Conservation (phyloP, 2,888 invertebrate genomes). For the Fragum sueziense region DNA sequence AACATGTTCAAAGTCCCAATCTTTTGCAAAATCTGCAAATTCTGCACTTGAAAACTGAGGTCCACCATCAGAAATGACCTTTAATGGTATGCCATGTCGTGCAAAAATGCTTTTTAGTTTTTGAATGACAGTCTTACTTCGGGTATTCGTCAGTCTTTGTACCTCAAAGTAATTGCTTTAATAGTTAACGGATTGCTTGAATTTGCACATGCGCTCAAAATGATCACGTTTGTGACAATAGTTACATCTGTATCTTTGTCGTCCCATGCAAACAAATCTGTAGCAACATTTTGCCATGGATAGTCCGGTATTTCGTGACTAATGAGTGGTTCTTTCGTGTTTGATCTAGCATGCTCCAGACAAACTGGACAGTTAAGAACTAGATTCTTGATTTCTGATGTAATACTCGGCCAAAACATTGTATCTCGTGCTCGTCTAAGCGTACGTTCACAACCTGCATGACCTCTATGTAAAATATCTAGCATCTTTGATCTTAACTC, state of each 20-base stretch:
- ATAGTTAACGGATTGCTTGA: too few relatives aligned
- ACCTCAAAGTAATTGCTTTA: constrained; percentile 45
- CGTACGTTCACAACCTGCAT: constrained; percentile 54
- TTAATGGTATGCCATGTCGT: constrained; percentile 5
- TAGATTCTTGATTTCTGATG: constrained; percentile 41
- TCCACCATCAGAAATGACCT: constrained; percentile 5
- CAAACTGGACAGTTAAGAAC: constrained; percentile 47
- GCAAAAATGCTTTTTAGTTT: constrained; percentile 16
- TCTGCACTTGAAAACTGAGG: not conserved
- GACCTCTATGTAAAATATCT: constrained; percentile 46
- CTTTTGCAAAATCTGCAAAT: constrained; percentile 2
- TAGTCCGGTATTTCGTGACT: constrained; percentile 37
- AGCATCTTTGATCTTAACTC: constrained; percentile 46
- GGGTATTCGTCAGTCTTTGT: constrained; percentile 4
- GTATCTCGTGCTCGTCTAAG: constrained; percentile 36
- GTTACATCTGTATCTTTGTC: constrained; percentile 45
- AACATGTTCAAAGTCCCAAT: constrained; percentile 54
- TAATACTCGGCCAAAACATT: constrained; percentile 60
- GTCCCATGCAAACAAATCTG: constrained; percentile 55
- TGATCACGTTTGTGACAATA: too few relatives aligned
- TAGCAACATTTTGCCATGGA: constrained; percentile 55
- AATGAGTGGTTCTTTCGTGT: constrained; percentile 55
- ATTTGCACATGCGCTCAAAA: too few relatives aligned
- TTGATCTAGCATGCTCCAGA: constrained; percentile 38
- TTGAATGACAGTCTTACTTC: constrained; percentile 17